Conservation (phyloP, 2,113 vertebrate species). For the Camelus dromedarius region DNA sequence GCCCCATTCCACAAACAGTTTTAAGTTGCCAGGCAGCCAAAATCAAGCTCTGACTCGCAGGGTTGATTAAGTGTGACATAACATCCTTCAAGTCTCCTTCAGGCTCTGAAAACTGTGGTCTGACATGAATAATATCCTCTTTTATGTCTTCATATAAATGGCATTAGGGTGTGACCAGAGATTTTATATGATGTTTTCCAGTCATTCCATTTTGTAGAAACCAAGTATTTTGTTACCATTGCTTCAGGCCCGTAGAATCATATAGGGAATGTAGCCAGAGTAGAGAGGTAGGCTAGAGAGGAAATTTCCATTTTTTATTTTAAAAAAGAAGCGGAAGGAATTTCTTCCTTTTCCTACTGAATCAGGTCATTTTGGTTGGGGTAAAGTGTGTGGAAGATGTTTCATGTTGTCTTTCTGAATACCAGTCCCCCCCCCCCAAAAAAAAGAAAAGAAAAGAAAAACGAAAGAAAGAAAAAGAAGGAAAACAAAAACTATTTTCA, state of each 20-base stretch:
- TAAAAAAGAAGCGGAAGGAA: neutral
- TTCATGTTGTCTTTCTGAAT: neutral
- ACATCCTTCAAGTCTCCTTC: neutral
- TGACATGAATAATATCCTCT: constrained; percentile 33
- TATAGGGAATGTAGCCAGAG: neutral
- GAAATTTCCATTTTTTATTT: neutral
- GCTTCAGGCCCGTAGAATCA: neutral
- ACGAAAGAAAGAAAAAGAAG: neutral
- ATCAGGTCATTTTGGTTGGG: neutral
- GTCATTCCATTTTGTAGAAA: constrained; percentile 6
- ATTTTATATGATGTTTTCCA: constrained; percentile 49
- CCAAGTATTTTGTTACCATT: neutral
- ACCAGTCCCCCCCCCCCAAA: neutral
- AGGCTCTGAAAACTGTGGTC: constrained; percentile 17
- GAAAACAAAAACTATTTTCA: neutral
- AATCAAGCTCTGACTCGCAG: constrained; percentile 59
- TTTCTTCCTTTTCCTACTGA: constrained; percentile 17
- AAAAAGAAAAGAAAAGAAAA: neutral
- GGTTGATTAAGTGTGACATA: neutral
- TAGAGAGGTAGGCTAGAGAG: neutral
- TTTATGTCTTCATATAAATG: constrained; percentile 46
- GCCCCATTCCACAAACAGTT: neutral
- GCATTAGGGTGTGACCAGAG: constrained; percentile 34
- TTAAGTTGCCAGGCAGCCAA: constrained; percentile 10
- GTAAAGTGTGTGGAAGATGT: neutral